Base-by-base conservation (phyloP, 2,113 vertebrate genomes). In the Coptodon rendalli region DNA sequence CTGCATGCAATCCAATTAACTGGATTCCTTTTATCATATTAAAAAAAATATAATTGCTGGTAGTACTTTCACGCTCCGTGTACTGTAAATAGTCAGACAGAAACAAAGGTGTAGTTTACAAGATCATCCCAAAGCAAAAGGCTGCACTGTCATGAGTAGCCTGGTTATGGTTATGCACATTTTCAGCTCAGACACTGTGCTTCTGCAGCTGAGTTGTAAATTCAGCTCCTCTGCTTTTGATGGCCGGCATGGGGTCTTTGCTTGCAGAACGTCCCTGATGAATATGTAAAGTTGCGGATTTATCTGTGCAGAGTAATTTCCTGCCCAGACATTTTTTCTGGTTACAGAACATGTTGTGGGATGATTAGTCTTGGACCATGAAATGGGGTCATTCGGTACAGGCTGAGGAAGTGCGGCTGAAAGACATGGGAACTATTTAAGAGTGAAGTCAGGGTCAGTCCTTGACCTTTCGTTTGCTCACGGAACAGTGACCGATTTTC, bases 281-380 rank as follows among this genome's bases (percentile, higher is more conserved):
- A 94, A 86, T 89, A 89, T 91, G 91, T 87, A 82, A 89, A 92
- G 89, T 86, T 83, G 29, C 48, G 78, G 90, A 89, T 94, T 94
- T 91, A 83, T 92, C 89, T 84, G 24, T 40, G 84, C 87, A 66
- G 73, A 90, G 91, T 86, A 90, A 94, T 95, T 94, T 95, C 88
- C 92, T 92, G 90, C 71, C 68, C 63, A 92, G 91, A 91, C 90
- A 85, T 88, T 88, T 90, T 89, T 86, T 84, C 88, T 93, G 88
- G 45, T 91, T 83, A 36, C 45, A 93, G 83, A 94, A 89, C 91
- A 94, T 94, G 92, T 90, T 93, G 83, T 17, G 59, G 86, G 84
- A 82, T 92, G 94, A 95, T 95, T 88, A 94, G 89, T 94, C 59
- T 91, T 88, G 71, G 86, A 84, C 80, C 82, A 7, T 89, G 66